Conservation (phyloP, 2,797 vertebrate genomes). For the Chloroceryle amazona region DNA sequence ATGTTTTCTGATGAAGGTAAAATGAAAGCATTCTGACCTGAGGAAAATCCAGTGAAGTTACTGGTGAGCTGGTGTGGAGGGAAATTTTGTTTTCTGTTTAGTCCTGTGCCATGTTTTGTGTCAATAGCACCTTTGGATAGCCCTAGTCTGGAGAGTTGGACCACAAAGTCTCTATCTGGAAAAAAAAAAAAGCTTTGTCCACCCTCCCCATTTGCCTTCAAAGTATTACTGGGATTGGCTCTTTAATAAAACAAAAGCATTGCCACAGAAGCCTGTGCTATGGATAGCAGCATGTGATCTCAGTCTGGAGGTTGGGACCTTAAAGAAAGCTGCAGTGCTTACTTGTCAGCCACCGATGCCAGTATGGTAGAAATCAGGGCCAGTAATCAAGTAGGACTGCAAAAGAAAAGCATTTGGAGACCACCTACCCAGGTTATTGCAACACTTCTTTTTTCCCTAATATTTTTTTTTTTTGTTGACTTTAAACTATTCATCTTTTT, state of each 20-base stretch:
- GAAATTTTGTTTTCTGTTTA: neutral
- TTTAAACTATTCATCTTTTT: neutral
- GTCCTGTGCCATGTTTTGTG: accelerated
- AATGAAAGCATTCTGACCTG: neutral
- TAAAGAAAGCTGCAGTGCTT: neutral
- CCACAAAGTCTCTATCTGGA: neutral
- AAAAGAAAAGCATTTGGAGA: neutral
- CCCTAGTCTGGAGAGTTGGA: neutral
- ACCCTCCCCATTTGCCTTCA: neutral
- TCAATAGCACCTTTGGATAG: neutral
- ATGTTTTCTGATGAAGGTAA: neutral
- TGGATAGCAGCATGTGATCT: neutral
- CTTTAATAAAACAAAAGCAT: neutral
- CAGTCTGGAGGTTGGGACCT: neutral
- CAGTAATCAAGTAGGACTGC: neutral
- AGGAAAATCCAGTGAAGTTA: neutral
- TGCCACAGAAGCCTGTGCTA: neutral
- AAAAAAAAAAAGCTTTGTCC: neutral
- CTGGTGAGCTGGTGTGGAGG: neutral
- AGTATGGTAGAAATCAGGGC: neutral
- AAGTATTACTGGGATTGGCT: neutral
- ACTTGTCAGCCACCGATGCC: neutral
- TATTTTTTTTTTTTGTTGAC: neutral
- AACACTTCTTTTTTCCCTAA: neutral
- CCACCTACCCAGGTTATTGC: neutral